phyloP scores from a whole-genome alignment of 2,888 invertebrate species.

The Hecatera dysodea region DNA sequence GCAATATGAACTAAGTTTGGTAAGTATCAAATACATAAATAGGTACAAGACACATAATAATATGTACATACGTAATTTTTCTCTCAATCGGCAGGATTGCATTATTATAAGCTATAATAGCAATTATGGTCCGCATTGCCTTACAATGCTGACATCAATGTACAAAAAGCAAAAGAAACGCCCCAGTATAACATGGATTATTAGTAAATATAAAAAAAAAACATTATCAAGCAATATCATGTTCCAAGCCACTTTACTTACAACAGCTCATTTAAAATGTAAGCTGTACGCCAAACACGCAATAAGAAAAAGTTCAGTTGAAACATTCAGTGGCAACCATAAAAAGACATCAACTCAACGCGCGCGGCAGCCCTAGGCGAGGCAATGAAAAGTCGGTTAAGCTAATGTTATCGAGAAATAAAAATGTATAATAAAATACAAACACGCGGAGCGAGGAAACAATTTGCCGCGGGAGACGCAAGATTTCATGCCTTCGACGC shows the following conservation, averaged over 20 bases:
- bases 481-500: conserved; percentile 86
- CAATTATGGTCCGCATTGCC: neutral
- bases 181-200: neutral
- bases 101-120: neutral
- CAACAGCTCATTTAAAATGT: conserved; percentile 54
- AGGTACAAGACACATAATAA: too few relatives aligned
- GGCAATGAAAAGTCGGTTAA: conserved; percentile 91
- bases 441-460: conserved; percentile 90
- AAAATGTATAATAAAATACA: conserved; percentile 91
- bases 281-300: conserved; percentile 40
- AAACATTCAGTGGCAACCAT: conserved; percentile 68
- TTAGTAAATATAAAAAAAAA: conserved; percentile 8
- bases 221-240: conserved; percentile 33
- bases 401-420: conserved; percentile 91
- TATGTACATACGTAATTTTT: neutral
- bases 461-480: conserved; percentile 90
- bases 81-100: neutral
- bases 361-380: conserved; percentile 85
- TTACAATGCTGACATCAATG: neutral
- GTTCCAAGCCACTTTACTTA: conserved; percentile 37
- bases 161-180: conserved; percentile 6
- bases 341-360: conserved; percentile 70
- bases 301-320: conserved; percentile 59
- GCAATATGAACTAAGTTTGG: too few relatives aligned
- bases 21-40: too few relatives aligned